phyloP scores from a whole-genome alignment of 2,113 vertebrate genomes.

The Marcusenius ussheri region DNA sequence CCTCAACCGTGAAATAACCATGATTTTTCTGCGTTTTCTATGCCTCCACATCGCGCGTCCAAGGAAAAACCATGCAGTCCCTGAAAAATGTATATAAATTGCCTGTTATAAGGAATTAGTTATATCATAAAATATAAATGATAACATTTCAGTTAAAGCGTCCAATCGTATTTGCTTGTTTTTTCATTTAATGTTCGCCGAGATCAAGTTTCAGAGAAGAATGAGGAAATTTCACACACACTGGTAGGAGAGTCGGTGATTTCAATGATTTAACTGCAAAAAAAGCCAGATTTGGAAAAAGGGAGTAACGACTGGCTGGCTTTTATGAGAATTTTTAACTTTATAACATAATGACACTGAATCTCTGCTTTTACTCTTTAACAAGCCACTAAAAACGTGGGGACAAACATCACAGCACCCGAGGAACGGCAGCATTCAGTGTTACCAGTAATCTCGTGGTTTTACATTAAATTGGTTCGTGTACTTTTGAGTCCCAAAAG shows the following conservation, averaged over 20 bases:
- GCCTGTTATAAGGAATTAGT: neutral
- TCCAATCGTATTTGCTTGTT: neutral
- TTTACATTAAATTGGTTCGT: neutral
- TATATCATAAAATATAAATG: neutral
- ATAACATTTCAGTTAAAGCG: neutral
- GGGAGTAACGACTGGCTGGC: neutral
- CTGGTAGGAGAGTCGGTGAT: neutral
- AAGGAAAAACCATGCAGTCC: neutral
- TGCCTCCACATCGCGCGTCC: neutral
- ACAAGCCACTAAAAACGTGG: neutral
- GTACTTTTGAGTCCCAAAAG: neutral
- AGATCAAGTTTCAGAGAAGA: neutral
- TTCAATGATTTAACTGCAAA: neutral
- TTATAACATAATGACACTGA: neutral
- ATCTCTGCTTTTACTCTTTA: neutral
- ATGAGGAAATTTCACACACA: neutral
- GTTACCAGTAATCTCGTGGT: neutral
- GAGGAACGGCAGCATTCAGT: neutral
- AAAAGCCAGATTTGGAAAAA: neutral
- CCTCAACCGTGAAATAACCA: neutral
- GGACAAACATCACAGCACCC: neutral
- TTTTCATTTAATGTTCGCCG: neutral
- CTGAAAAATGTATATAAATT: neutral
- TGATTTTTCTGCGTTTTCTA: neutral
- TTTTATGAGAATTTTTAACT: neutral